Evolutionary conservation across 2,888 invertebrate genomes (phyloP).

Genomic region (Ceriagrion tenellum): DNA sequence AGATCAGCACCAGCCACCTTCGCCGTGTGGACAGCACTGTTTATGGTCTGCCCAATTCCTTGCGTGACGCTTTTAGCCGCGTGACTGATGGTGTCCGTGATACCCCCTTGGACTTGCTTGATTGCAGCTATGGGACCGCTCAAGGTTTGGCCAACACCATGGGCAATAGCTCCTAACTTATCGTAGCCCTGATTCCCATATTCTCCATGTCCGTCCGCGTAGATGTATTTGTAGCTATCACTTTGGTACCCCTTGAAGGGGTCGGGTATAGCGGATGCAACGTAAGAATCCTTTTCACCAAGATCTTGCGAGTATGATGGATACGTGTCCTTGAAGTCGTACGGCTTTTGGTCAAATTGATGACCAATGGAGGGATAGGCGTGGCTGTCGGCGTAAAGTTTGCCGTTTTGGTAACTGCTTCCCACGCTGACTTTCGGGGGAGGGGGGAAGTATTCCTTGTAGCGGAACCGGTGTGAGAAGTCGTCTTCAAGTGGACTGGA

Average conservation of each 20-base stretch:
- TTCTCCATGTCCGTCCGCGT: background rate
- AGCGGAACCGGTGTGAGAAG: background rate
- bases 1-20: background rate
- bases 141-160: background rate
- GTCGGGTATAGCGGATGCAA: background rate
- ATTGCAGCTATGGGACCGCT: background rate
- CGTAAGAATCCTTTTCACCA: background rate
- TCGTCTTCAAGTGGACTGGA: background rate
- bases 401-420: background rate
- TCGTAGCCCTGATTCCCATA: background rate
- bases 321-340: background rate
- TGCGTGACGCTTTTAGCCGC: background rate
- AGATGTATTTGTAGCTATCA: background rate
- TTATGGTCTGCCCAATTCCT: background rate
- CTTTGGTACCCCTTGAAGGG: background rate
- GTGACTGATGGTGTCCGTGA: background rate
- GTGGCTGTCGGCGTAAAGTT: background rate
- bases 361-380: background rate
- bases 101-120: background rate
- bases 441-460: background rate
- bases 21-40: background rate
- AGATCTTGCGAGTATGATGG: background rate
- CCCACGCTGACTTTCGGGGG: background rate
- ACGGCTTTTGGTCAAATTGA: background rate
- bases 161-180: background rate